These are phyloP conservation scores for Pipra filicauda DNA, from an alignment of 2,113 vertebrate genomes.

Conservation along the genomic window DNA sequence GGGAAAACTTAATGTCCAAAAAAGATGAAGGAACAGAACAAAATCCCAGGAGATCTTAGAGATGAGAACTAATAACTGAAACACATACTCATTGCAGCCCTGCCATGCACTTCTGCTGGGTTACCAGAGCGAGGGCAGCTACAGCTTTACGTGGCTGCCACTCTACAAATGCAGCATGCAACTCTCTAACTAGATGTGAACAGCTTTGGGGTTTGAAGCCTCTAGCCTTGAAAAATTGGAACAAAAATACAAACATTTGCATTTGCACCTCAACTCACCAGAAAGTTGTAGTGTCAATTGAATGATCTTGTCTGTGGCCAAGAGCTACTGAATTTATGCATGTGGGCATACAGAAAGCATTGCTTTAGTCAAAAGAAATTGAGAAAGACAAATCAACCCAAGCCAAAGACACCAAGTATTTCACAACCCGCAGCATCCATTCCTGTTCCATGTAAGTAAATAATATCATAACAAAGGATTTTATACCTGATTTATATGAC, in stretches of 20 bases:
- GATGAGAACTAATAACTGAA: background rate
- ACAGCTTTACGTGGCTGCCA: background rate
- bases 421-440: background rate
- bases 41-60: background rate
- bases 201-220: background rate
- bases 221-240: background rate
- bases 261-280: background rate
- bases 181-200: background rate
- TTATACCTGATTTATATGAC: background rate
- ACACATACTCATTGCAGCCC: background rate
- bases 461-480: background rate
- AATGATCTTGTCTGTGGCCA: background rate
- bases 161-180: background rate
- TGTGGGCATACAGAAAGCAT: background rate
- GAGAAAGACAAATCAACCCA: background rate
- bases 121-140: rapidly evolving
- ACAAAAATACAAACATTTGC: background rate
- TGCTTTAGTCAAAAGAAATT: background rate
- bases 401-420: slow-evolving; percentile 3
- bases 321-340: background rate
- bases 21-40: background rate
- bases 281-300: rapidly evolving
- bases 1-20: background rate
- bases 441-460: background rate
- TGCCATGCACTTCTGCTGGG: background rate